Percentiles rank a stretch among this genome's conserved stretches.
Evolutionary conservation across 2,113 vertebrate species (phyloP).

Genomic region (Aphyosemion australe): DNA sequence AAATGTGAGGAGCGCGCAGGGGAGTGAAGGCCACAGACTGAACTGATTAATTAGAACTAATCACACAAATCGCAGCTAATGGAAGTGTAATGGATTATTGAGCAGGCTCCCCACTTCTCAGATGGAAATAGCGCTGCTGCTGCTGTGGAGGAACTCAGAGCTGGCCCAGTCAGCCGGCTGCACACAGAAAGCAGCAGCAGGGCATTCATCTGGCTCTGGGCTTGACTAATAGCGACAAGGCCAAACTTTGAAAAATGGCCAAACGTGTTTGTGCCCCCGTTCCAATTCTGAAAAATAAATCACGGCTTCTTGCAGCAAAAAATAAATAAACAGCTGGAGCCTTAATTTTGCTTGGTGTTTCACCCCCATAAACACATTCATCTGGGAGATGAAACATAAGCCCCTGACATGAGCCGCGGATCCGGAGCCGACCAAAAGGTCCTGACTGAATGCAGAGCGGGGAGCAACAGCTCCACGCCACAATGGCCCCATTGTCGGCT

Average conservation of each 20-base stretch:
- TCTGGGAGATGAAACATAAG: constrained; percentile 61
- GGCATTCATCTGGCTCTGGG: constrained; percentile 44
- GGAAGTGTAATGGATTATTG: constrained; percentile 73
- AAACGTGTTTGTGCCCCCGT: constrained; percentile 12
- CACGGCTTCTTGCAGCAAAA: constrained; percentile 13
- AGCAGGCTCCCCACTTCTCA: constrained; percentile 49
- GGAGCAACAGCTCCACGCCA: constrained; percentile 43
- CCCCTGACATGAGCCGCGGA: constrained; percentile 45
- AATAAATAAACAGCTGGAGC: constrained; percentile 53
- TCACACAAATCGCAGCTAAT: constrained; percentile 75
- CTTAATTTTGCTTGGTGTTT: constrained; percentile 35
- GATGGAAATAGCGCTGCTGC: constrained; percentile 33
- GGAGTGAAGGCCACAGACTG: constrained; percentile 62
- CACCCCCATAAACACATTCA: constrained; percentile 56
- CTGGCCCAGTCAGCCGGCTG: constrained; percentile 10
- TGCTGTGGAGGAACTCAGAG: constrained; percentile 17
- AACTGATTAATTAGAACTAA: constrained; percentile 79
- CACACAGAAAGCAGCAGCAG: constrained; percentile 23
- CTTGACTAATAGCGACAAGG: constrained; percentile 55
- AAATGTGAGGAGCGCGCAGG: constrained; percentile 62
- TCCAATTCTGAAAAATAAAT: constrained; percentile 41
- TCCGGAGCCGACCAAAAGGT: constrained; percentile 53
- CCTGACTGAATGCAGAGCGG: constrained; percentile 55
- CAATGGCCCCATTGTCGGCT: constrained; percentile 74
- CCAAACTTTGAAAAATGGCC: constrained; percentile 63